A percentile compares a stretch with the other conserved stretches of the same genome.
These are phyloP conservation scores for Machaerirhynchus nigripectus DNA, from an alignment of 2,113 vertebrate genomes.

Conservation along the genomic window DNA sequence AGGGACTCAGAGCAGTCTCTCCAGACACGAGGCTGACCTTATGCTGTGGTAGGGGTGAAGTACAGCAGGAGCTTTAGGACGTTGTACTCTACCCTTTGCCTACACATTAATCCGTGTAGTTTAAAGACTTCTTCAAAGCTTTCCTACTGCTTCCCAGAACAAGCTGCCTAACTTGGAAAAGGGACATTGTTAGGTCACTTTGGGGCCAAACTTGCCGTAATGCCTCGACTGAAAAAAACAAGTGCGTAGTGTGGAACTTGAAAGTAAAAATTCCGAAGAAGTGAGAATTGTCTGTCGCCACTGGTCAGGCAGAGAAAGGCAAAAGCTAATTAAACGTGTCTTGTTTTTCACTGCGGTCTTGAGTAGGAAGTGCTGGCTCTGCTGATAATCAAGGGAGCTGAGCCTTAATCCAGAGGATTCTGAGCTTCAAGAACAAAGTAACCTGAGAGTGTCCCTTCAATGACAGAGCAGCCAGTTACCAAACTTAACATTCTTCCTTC, in stretches of 20 bases:
- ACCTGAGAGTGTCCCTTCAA: conserved; percentile 46
- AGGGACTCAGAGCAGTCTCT: not conserved
- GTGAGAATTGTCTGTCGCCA: not conserved
- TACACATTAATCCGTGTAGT: not conserved
- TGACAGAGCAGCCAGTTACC: not conserved
- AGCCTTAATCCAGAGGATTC: not conserved
- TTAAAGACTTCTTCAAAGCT: conserved; percentile 23
- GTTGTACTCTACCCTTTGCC: conserved; percentile 29
- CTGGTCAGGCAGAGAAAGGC: not conserved
- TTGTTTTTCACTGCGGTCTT: not conserved
- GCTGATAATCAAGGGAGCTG: not conserved
- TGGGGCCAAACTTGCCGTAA: not conserved
- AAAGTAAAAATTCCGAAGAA: not conserved
- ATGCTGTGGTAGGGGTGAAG: not conserved
- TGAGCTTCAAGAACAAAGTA: not conserved
- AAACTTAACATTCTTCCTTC: conserved; percentile 21
- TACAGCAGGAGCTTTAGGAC: not conserved
- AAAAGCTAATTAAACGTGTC: not conserved
- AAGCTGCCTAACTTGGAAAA: conserved; percentile 1
- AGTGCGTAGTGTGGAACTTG: fast-evolving
- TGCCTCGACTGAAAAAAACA: not conserved
- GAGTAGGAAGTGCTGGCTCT: not conserved
- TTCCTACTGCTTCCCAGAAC: conserved; percentile 49
- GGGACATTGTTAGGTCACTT: conserved; percentile 48
- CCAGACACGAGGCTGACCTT: not conserved